phyloP scores from a whole-genome alignment of 2,888 invertebrate species.

The Neoaliturus tenellus region DNA sequence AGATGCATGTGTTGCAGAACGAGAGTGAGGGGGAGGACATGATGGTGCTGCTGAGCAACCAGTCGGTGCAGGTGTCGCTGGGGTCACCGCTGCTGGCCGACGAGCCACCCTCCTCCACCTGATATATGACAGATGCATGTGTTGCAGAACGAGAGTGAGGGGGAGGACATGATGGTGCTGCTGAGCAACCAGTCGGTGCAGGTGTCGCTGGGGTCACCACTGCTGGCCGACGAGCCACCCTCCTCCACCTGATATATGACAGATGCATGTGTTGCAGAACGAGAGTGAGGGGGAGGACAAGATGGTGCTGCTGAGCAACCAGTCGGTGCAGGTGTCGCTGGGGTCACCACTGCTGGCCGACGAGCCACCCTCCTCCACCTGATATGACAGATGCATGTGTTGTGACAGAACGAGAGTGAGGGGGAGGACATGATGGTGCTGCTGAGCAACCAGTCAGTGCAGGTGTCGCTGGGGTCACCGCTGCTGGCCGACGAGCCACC shows the following conservation, averaged over 20 bases:
- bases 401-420: constrained; percentile 81
- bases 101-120: too few relatives aligned
- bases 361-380: constrained; percentile 75
- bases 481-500: constrained; percentile 81
- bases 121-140: too few relatives aligned
- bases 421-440: constrained; percentile 75
- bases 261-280: constrained; percentile 71
- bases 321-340: constrained; percentile 81
- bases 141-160: too few relatives aligned
- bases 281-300: constrained; percentile 79
- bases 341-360: constrained; percentile 80
- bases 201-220: constrained; percentile 79
- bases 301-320: constrained; percentile 71
- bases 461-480: constrained; percentile 78
- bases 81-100: too few relatives aligned
- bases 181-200: constrained; percentile 76
- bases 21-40: too few relatives aligned
- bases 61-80: too few relatives aligned
- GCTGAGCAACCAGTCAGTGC: constrained; percentile 76
- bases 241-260: constrained; percentile 71
- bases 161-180: constrained; percentile 75
- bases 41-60: too few relatives aligned
- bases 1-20: too few relatives aligned
- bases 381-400: too few relatives aligned
- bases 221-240: constrained; percentile 80